Evolutionary conservation across 2,888 invertebrate species (phyloP), one percentile per base, ranked within the genome.

Genomic region (Heliconius erato): DNA sequence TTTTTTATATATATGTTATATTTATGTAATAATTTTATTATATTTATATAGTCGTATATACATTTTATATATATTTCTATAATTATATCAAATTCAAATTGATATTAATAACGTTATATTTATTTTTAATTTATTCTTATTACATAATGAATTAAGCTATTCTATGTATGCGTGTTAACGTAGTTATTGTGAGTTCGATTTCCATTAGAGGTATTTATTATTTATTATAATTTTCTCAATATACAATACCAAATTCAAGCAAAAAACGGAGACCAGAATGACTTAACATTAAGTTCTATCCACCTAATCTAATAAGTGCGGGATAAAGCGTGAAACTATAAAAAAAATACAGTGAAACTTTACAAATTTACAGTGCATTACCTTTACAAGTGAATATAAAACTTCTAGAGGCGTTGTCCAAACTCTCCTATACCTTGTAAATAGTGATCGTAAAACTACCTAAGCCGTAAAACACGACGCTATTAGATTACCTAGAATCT

Each of bases 401-500:
- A 82, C 82, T 82, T 35, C 63, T 26, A 12, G 68, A 74, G 74
- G 84, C 84, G 78, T 84, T 80, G 40, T 19, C 77, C 80, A 79
- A 79, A 84, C 78, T 81, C 74, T 81, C 49, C 67, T 16, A 6
- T 28, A 67, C 67, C 19, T 65, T 69, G 54, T 67, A 63, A 63
- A 23, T 77, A 78, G 68, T 35, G 74, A 67, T 59, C 79, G 80
- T 84, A 84, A 82, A 84, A 77, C 77, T 79, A 74, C 78, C 68
- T 49, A 63, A 76, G 19, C 76, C 81, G 81, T 83, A 83, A 83
- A 83, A 81, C 49, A 67, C 63, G 69, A 14, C 23, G 28, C 79
- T 79, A 81, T 81, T 69, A 63, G 83, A 83, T 81, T 79, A 83
- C 79, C 74, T 65, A 69, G 74, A 79, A 83, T 81, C 74, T 74